These are phyloP conservation scores for Hemicentrotus pulcherrimus DNA, from an alignment of 35 echinoderm and acorn worm species.

Conservation along the genomic window DNA sequence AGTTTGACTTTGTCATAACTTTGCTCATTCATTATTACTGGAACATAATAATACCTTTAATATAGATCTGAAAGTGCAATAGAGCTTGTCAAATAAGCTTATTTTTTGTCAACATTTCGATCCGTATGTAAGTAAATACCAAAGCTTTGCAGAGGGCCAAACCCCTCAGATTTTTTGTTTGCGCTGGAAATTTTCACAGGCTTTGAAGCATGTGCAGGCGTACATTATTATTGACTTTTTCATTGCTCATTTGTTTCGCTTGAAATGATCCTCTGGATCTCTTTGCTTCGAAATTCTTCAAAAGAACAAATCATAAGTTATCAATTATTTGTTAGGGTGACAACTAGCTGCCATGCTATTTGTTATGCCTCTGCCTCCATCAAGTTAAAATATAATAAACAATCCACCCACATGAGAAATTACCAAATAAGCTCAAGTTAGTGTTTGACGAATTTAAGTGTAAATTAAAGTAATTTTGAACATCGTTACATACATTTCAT, in stretches of 20 bases:
- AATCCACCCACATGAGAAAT: too few species aligned
- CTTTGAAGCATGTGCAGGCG: neutral
- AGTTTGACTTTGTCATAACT: too few species aligned
- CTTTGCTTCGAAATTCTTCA: neutral
- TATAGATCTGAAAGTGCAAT: neutral
- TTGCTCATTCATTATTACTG: too few species aligned
- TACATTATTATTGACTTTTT: neutral
- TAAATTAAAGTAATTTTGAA: too few species aligned
- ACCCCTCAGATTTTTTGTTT: neutral
- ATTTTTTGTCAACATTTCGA: neutral
- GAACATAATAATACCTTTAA: too few species aligned
- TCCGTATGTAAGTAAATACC: conserved; percentile 3
- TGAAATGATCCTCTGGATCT: neutral
- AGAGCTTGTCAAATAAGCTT: neutral
- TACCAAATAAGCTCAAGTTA: too few species aligned
- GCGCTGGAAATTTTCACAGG: neutral
- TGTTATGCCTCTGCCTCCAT: too few species aligned
- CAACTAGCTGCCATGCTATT: too few species aligned
- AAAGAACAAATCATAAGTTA: neutral
- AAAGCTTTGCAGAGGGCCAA: neutral
- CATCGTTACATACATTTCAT: too few species aligned
- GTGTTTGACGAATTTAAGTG: too few species aligned
- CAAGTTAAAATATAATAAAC: too few species aligned
- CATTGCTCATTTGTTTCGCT: neutral
- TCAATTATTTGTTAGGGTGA: too few species aligned